Conservation (phyloP, 2,113 vertebrate species). For the Misgurnus mizolepis region DNA sequence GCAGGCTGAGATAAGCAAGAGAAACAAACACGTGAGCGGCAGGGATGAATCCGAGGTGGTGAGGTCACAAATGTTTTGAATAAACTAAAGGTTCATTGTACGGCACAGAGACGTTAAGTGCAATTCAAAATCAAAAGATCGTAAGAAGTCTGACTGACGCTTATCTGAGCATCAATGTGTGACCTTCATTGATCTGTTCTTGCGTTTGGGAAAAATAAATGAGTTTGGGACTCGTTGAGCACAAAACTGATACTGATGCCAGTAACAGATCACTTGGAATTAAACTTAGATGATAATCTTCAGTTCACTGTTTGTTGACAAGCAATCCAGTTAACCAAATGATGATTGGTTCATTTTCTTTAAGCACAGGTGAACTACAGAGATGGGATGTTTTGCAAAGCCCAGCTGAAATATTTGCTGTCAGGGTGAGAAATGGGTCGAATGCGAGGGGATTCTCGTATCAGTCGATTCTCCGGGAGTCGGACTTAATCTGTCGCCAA, state of each 20-base stretch:
- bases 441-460: constrained; percentile 50
- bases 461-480: constrained; percentile 29
- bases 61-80: constrained; percentile 53
- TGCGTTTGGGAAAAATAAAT: constrained; percentile 36
- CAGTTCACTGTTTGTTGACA: too few relatives aligned
- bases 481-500: constrained; percentile 19
- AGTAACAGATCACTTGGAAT: too few relatives aligned
- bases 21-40: constrained; percentile 48
- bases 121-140: constrained; percentile 33
- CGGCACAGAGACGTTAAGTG: constrained; percentile 29
- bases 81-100: constrained; percentile 53
- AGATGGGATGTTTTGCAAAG: constrained; percentile 54
- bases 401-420: constrained; percentile 53
- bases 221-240: constrained; percentile 22
- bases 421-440: constrained; percentile 38
- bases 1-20: constrained; percentile 49
- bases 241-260: constrained; percentile 8
- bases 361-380: constrained; percentile 51
- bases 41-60: constrained; percentile 51
- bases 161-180: constrained; percentile 45
- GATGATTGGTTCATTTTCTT: constrained; percentile 59
- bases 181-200: constrained; percentile 24
- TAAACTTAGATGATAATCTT: background rate
- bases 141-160: constrained; percentile 16
- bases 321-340: constrained; percentile 61